Evolutionary conservation across 2,797 vertebrate species (phyloP), one percentile per base, ranked within the genome.

Genomic region (Sebastes jordani): DNA sequence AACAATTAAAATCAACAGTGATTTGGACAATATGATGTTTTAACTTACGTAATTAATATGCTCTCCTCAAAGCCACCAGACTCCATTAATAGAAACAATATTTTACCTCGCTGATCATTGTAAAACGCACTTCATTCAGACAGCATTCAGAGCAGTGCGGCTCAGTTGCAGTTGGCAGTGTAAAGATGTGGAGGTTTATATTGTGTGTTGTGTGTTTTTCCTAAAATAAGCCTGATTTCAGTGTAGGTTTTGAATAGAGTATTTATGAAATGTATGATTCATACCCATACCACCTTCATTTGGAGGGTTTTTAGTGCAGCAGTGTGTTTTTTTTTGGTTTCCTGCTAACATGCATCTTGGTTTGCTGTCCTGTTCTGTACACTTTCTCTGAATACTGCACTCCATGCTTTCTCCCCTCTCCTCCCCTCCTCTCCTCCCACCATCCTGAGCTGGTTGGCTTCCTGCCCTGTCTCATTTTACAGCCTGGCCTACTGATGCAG

Each of bases 401-500:
- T 85, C 75, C 29, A 29, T 2, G 29, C 29, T 29, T 46, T 58
- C 27, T 56, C 49, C n/a, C 23, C 38, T 25, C 14, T 32, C 56
- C 42, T 20, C 63, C 7, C 52, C 52, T 55, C 65, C n/a, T 46
- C 14, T 46, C 71, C 71, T 69, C 67, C 80, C 42, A 14, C 67
- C 76, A 76, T 82, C 84, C 90, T 58, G 55, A 81, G 81, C 88
- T 83, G 79, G 58, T 86, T 69, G 76, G 69, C 89, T 88, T 91
- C 89, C 88, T 90, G 74, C 80, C 61, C 70, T 36, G 88, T 92
- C 92, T 95, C 95, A 91, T 93, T 92, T 96, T 95, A 95, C 95
- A 93, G 89, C 82, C 83, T 23, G 78, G 77, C 75, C 91, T 71
- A 93, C 92, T 93, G 92, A 94, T 94, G 91, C 88, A 90, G 92